Conservation (phyloP, 2,888 invertebrate genomes). For the Stramonita haemastoma region DNA sequence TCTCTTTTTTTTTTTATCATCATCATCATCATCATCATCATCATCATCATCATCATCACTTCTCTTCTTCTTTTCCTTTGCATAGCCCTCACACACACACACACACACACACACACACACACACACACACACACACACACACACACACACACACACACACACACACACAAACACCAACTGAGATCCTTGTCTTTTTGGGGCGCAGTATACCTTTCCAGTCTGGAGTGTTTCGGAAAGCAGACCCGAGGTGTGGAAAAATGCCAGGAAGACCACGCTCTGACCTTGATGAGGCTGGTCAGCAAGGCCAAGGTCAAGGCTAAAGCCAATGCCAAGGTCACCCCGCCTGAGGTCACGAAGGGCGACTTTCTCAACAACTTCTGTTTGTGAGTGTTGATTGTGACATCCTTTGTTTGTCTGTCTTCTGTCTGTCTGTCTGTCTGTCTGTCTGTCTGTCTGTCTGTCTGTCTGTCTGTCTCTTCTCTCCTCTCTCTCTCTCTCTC, state of each 20-base stretch:
- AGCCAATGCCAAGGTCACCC: constrained; percentile 9
- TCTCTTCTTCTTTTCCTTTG: no score
- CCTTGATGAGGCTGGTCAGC: constrained; percentile 42
- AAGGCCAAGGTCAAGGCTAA: constrained; percentile 33
- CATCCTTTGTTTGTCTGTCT: neutral
- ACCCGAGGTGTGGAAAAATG: constrained; percentile 47
- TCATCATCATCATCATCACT: no score
- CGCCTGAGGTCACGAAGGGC: constrained; percentile 33
- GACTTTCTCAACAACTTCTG: constrained; percentile 43
- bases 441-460: neutral
- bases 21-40: no score
- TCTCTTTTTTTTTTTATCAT: no score
- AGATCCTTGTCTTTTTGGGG: no score
- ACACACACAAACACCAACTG: no score
- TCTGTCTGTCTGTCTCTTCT: neutral
- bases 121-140: no score
- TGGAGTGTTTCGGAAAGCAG: constrained; percentile 49
- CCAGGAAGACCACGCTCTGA: constrained; percentile 41
- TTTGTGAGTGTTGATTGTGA: constrained; percentile 37
- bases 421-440: neutral
- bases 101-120: no score
- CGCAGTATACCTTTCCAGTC: constrained; percentile 49
- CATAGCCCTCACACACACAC: no score
- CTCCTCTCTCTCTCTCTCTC: neutral
- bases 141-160: no score